Percentiles rank a stretch among this genome's conserved stretches.
Evolutionary conservation across 2,797 vertebrate genomes (phyloP).

Genomic region (Oreochromis grahami): DNA sequence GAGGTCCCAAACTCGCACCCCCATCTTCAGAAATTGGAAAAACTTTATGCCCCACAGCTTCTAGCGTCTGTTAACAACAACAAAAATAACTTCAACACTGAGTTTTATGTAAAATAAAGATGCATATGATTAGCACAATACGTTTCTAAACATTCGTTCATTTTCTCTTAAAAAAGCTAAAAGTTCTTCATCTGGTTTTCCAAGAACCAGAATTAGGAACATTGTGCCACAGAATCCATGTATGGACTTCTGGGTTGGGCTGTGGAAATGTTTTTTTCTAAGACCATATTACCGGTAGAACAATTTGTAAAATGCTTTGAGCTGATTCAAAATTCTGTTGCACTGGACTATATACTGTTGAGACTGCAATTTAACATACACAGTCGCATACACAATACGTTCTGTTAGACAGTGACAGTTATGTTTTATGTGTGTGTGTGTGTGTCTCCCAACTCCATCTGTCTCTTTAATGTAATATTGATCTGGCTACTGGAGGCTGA

Average conservation of each 20-base stretch:
- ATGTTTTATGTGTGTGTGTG: not conserved
- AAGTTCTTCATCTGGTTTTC: not conserved
- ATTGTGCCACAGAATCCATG: not conserved
- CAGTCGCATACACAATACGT: not conserved
- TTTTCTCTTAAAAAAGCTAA: not conserved
- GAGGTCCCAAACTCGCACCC: not conserved
- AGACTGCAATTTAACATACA: fast-evolving
- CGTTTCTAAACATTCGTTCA: not conserved
- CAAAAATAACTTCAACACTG: fast-evolving
- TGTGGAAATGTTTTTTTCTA: not conserved
- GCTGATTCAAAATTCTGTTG: not conserved
- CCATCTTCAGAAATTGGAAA: not conserved
- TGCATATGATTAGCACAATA: not conserved
- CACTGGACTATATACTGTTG: not conserved
- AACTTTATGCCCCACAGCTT: fast-evolving
- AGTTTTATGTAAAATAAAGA: not conserved
- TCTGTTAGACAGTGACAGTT: not conserved
- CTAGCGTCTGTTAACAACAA: not conserved
- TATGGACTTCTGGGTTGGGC: not conserved
- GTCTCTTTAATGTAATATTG: conserved; percentile 32
- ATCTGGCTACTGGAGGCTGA: conserved; percentile 32
- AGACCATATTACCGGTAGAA: not conserved
- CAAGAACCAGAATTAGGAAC: not conserved
- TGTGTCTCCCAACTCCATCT: conserved; percentile 19
- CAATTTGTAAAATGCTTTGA: not conserved